These are phyloP conservation scores for Coturnix japonica DNA, from an alignment of 2,113 vertebrate species.

Conservation along the genomic window DNA sequence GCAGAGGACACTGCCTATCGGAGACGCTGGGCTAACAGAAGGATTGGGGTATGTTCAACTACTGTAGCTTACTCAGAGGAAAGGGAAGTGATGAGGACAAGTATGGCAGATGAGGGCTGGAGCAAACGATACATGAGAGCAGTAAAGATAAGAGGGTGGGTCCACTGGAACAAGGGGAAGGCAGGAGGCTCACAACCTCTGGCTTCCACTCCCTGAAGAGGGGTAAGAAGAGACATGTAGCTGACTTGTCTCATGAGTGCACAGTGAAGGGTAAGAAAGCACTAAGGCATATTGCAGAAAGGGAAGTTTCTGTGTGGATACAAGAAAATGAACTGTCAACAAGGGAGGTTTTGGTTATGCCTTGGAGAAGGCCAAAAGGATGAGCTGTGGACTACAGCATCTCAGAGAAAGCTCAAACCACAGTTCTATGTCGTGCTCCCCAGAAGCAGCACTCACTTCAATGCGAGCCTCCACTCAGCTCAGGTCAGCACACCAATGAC, in stretches of 20 bases:
- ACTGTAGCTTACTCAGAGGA: background rate
- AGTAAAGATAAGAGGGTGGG: background rate
- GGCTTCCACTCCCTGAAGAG: background rate
- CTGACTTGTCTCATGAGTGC: background rate
- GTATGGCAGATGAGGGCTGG: rapidly evolving
- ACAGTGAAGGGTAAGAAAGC: background rate
- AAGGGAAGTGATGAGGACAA: background rate
- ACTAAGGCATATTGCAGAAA: background rate
- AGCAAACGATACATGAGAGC: rapidly evolving
- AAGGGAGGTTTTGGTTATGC: background rate
- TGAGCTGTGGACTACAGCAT: background rate
- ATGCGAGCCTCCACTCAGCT: background rate
- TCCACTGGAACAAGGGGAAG: background rate
- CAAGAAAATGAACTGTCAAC: background rate
- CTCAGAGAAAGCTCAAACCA: background rate
- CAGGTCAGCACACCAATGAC: background rate
- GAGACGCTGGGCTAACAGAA: constrained; percentile 30
- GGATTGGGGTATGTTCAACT: constrained; percentile 65
- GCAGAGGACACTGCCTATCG: constrained; percentile 56
- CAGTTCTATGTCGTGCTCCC: background rate
- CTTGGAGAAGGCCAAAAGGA: background rate
- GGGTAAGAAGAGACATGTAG: background rate
- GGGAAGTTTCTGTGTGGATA: background rate
- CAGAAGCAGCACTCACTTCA: background rate
- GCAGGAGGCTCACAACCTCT: background rate